A percentile compares a stretch with the other conserved stretches of the same genome.
Conservation (phyloP, 1,140 invertebrate species). For the Achatina immaculata region DNA sequence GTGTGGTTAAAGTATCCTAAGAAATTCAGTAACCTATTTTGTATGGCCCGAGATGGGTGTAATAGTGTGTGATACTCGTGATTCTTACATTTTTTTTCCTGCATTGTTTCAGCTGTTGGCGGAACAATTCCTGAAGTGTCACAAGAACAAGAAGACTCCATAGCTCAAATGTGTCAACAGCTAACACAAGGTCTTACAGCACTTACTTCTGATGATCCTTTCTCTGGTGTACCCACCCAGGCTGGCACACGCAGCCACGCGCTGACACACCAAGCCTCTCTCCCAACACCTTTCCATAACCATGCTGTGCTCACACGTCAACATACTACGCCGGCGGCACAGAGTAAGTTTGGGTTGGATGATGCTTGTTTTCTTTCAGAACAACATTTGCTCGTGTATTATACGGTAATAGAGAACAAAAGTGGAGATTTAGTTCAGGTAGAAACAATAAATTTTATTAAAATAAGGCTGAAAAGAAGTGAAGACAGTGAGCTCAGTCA, state of each 20-base stretch:
- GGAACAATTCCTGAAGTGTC: conserved; percentile 87
- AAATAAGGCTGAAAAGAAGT: too few species aligned
- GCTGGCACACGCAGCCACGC: conserved; percentile 18
- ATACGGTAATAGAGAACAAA: too few species aligned
- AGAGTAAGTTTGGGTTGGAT: conserved; percentile 41
- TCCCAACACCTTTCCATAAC: conserved; percentile 50
- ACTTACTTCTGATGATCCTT: conserved; percentile 80
- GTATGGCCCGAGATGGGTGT: too few species aligned
- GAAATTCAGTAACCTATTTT: too few species aligned
- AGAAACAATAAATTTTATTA: too few species aligned
- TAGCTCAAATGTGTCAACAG: conserved; percentile 90
- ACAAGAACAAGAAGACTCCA: conserved; percentile 78
- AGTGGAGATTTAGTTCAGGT: too few species aligned
- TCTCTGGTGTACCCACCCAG: conserved; percentile 51
- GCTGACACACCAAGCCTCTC: conserved; percentile 53
- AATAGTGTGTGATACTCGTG: too few species aligned
- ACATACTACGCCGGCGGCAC: conserved; percentile 44
- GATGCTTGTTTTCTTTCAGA: too few species aligned
- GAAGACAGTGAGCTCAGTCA: too few species aligned
- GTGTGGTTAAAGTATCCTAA: too few species aligned
- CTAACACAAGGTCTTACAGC: conserved; percentile 85
- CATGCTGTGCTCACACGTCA: conserved; percentile 40
- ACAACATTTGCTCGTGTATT: too few species aligned
- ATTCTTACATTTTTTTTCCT: too few species aligned
- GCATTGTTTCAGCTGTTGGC: conserved; percentile 66